phyloP scores from a whole-genome alignment of 1,140 invertebrate species.

The Spodoptera litura region DNA sequence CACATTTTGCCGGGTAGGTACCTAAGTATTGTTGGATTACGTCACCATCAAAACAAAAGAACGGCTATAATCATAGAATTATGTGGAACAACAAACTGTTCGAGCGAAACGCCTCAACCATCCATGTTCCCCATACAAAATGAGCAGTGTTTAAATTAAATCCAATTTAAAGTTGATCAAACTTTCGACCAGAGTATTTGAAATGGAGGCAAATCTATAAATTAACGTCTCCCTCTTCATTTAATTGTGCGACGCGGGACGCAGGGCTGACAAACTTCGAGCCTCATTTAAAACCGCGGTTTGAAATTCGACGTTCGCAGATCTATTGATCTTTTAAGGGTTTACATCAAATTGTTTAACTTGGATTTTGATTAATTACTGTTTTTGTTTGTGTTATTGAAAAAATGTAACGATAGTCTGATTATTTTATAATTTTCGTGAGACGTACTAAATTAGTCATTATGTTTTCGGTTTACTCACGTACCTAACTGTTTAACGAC shows the following conservation, averaged over 20 bases:
- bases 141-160: conserved; percentile 36
- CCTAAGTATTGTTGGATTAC: too few relatives aligned
- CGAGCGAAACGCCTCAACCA: too few relatives aligned
- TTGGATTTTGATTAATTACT: conserved; percentile 20
- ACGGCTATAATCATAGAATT: background rate
- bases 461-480: too few relatives aligned
- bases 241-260: conserved; percentile 25
- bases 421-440: too few relatives aligned
- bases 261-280: conserved; percentile 25
- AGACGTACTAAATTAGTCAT: too few relatives aligned
- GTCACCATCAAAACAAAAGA: too few relatives aligned
- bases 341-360: conserved; percentile 26
- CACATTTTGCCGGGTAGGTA: too few relatives aligned
- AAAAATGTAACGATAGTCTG: background rate
- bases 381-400: conserved; percentile 3
- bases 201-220: conserved; percentile 41
- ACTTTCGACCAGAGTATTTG: conserved; percentile 33
- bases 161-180: conserved; percentile 36
- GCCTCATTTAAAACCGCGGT: conserved; percentile 26
- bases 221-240: conserved; percentile 31
- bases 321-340: conserved; percentile 31
- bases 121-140: conserved; percentile 6
- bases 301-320: conserved; percentile 14
- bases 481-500: too few relatives aligned
- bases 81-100: background rate